Evolutionary conservation across 2,113 vertebrate species (phyloP).

Genomic region (Prionailurus viverrinus): DNA sequence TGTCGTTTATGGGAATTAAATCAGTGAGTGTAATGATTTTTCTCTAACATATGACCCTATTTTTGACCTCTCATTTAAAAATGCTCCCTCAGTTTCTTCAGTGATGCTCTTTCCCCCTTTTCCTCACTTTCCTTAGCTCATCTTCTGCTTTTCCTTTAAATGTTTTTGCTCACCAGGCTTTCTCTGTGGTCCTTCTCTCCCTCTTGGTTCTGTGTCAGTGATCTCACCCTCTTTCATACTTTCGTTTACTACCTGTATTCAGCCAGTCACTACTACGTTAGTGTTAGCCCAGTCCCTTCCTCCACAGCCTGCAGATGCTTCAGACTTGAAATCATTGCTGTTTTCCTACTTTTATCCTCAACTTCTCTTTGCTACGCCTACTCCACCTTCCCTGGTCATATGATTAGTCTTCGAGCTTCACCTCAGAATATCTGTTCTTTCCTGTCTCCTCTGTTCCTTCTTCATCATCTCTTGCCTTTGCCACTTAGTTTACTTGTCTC

Average conservation of each 20-base stretch:
- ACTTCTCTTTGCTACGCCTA: neutral
- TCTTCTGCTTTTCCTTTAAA: neutral
- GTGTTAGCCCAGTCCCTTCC: neutral
- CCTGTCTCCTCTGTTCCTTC: neutral
- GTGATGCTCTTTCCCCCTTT: neutral
- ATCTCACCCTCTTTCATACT: neutral
- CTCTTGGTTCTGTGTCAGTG: neutral
- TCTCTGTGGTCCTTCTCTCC: neutral
- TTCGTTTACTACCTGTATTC: neutral
- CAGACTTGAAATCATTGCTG: neutral
- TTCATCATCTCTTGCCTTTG: neutral
- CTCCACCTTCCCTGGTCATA: neutral
- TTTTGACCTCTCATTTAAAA: conserved; percentile 27
- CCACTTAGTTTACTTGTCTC: neutral
- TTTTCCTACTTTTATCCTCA: neutral
- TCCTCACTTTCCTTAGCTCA: neutral
- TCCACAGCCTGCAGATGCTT: neutral
- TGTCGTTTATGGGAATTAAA: conserved; percentile 46
- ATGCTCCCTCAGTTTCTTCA: neutral
- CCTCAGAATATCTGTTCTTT: neutral
- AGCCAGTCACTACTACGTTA: neutral
- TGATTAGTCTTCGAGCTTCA: neutral
- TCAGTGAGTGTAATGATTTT: neutral
- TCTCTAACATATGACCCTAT: neutral
- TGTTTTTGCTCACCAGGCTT: neutral